Evolutionary conservation across 1,140 invertebrate genomes (phyloP).

Genomic region (Metopolophium dirhodum): DNA sequence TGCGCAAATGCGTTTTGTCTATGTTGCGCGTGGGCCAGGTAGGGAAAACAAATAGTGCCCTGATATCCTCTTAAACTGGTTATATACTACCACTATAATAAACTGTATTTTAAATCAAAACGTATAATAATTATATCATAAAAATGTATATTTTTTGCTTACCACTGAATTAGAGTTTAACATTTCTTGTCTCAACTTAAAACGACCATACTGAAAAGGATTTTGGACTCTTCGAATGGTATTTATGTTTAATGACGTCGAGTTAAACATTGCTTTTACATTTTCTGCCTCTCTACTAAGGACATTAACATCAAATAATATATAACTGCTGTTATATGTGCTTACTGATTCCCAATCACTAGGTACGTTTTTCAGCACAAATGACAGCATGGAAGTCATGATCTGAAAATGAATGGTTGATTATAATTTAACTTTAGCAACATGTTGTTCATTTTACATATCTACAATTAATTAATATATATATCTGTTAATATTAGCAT

Average conservation of each 20-base stretch:
- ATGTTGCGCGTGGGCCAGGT: no score
- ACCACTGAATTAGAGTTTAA: not conserved
- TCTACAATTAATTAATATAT: no score
- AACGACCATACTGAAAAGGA: constrained; percentile 38
- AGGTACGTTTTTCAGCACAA: not conserved
- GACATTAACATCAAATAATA: not conserved
- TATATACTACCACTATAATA: no score
- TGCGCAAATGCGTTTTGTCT: no score
- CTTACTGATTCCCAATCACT: not conserved
- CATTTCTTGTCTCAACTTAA: constrained; percentile 39
- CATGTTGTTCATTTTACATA: not conserved
- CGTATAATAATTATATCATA: not conserved
- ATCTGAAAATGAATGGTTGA: not conserved
- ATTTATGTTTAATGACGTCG: not conserved
- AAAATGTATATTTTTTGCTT: not conserved
- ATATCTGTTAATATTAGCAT: no score
- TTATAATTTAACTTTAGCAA: not conserved
- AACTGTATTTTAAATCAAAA: not conserved
- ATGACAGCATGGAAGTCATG: not conserved
- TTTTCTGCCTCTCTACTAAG: not conserved
- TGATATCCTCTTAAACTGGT: no score
- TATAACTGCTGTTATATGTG: not conserved
- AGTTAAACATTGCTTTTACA: not conserved
- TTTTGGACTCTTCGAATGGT: constrained; percentile 14
- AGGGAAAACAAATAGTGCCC: no score